Conservation (phyloP, 2,888 invertebrate genomes). For the Trimorus sp. region DNA sequence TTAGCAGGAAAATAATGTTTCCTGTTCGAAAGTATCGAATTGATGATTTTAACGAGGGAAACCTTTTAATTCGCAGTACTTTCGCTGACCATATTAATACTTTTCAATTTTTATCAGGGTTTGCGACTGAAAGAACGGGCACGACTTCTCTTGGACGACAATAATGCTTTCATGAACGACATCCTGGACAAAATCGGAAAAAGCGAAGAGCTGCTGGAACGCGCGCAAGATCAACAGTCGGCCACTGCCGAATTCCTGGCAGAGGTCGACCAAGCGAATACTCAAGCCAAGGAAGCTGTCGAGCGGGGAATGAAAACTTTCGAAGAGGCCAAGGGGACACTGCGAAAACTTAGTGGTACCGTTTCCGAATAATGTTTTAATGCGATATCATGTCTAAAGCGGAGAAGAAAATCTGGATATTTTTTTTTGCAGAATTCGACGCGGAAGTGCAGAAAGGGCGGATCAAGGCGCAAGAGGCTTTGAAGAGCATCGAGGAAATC, state of each 20-base stretch:
- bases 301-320: constrained; percentile 91
- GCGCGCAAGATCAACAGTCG: constrained; percentile 87
- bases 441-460: constrained; percentile 93
- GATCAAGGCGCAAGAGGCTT: constrained; percentile 89
- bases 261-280: constrained; percentile 89
- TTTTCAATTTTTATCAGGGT: constrained; percentile 72
- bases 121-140: constrained; percentile 84
- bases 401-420: neutral
- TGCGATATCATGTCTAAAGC: too few relatives aligned
- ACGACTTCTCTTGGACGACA: constrained; percentile 83
- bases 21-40: too few relatives aligned
- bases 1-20: too few relatives aligned
- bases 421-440: constrained; percentile 88
- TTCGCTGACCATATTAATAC: too few relatives aligned
- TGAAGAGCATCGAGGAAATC: constrained; percentile 89
- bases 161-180: constrained; percentile 84
- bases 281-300: constrained; percentile 91
- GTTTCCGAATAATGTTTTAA: neutral
- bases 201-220: constrained; percentile 87
- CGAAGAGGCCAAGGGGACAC: constrained; percentile 90
- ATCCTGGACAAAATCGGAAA: constrained; percentile 86
- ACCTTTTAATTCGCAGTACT: too few relatives aligned
- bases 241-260: constrained; percentile 90
- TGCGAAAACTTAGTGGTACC: constrained; percentile 87
- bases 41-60: too few relatives aligned